Conservation (phyloP, 2,797 vertebrate species). For the Anguilla obscura region DNA sequence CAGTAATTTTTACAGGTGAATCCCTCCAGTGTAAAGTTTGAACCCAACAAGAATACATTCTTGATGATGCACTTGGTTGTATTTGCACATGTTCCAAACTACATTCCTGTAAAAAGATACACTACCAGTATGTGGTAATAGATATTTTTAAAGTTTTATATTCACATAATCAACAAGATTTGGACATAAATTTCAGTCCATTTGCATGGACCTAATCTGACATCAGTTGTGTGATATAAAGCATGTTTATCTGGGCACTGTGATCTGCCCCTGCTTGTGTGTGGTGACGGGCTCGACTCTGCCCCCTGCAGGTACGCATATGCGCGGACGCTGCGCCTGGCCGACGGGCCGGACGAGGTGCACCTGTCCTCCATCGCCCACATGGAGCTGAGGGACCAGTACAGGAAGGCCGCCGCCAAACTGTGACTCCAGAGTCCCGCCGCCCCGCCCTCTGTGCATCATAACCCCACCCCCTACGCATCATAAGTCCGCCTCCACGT, state of each 20-base stretch:
- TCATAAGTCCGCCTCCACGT: not conserved
- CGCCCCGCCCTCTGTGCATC: not conserved
- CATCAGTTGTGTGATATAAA: not conserved
- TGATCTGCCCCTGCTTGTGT: not conserved
- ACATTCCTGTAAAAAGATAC: not conserved
- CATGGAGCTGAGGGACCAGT: constrained; percentile 83
- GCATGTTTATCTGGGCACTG: not conserved
- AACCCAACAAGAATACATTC: too few relatives aligned
- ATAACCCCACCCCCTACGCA: constrained; percentile 11
- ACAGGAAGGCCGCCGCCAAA: constrained; percentile 67
- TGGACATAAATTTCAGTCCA: not conserved
- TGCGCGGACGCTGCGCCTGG: constrained; percentile 77
- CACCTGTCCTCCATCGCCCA: constrained; percentile 84
- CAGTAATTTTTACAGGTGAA: too few relatives aligned
- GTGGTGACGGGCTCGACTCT: not conserved
- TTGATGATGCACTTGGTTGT: too few relatives aligned
- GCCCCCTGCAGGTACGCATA: constrained; percentile 74
- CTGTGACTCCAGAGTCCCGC: constrained; percentile 62
- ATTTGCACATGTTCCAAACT: not conserved
- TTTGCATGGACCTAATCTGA: not conserved
- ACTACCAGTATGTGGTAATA: not conserved
- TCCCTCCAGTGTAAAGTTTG: too few relatives aligned
- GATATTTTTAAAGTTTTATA: not conserved
- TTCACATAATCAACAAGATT: not conserved
- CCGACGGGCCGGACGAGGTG: constrained; percentile 91